Conservation (phyloP, 2,113 vertebrate genomes). For the Aegotheles bennettii region DNA sequence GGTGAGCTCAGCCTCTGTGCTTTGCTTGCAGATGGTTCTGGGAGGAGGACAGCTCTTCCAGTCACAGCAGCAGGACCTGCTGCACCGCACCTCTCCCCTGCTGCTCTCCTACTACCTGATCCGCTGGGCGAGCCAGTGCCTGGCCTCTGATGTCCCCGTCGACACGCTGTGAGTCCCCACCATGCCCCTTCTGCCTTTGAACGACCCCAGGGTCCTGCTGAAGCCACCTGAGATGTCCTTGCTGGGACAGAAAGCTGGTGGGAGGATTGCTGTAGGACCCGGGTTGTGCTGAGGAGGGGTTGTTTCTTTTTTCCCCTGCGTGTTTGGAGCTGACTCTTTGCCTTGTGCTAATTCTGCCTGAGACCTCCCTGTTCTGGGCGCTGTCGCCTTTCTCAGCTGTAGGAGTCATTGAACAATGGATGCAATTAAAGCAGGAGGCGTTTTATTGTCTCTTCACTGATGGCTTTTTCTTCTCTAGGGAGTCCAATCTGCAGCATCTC, state of each 20-base stretch:
- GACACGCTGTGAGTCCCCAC: slow-evolving; percentile 84
- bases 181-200: not conserved
- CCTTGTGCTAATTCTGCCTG: not conserved
- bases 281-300: not conserved
- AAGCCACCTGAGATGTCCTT: not conserved
- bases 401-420: not conserved
- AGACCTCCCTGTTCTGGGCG: not conserved
- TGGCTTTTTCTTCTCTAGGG: slow-evolving; percentile 73
- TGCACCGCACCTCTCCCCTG: slow-evolving; percentile 86
- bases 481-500: slow-evolving; percentile 93
- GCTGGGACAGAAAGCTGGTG: not conserved
- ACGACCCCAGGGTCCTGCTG: not conserved
- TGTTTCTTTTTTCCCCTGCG: not conserved
- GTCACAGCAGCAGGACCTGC: slow-evolving; percentile 90
- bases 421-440: not conserved
- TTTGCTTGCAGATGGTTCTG: slow-evolving; percentile 75
- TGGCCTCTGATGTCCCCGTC: slow-evolving; percentile 81
- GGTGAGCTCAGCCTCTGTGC: too few relatives aligned
- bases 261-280: not conserved
- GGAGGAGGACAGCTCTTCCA: slow-evolving; percentile 84
- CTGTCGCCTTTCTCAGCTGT: not conserved
- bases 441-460: slow-evolving; percentile 24
- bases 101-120: slow-evolving; percentile 89
- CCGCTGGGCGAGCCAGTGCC: slow-evolving; percentile 81
- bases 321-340: not conserved